phyloP scores from a whole-genome alignment of 1,140 invertebrate species.

The Alviniconcha marisindica region DNA sequence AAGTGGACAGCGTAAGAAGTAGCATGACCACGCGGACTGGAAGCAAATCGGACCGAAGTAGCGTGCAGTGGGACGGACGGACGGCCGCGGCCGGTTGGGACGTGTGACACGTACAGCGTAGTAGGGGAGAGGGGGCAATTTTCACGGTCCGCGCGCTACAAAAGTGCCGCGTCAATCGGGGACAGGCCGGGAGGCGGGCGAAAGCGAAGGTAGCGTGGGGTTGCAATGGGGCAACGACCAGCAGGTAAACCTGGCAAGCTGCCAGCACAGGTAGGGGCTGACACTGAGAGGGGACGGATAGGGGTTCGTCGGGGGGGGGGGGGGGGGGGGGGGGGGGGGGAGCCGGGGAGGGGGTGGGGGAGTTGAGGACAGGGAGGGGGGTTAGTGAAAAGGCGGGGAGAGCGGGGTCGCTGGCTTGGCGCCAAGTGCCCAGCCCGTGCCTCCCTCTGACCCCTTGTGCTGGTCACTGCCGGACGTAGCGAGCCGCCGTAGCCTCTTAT shows the following conservation, averaged over 20 bases:
- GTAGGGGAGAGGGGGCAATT: background rate
- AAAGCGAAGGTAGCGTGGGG: background rate
- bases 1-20: no score
- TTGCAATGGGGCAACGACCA: background rate
- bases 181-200: background rate
- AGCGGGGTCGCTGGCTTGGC: background rate
- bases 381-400: background rate
- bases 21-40: background rate
- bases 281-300: no score
- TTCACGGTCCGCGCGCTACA: background rate
- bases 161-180: background rate
- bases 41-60: background rate
- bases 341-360: background rate
- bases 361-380: background rate
- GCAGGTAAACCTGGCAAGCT: constrained; percentile 8
- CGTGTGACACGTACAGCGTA: no score
- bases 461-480: no score
- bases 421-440: no score
- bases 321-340: no score
- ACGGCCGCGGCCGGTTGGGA: no score
- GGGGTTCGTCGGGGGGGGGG: background rate
- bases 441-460: no score
- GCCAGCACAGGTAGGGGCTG: background rate
- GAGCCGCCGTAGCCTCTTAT: no score
- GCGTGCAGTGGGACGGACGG: background rate